Conservation (phyloP, 2,113 vertebrate genomes). For the Formicarius rufipectus region DNA sequence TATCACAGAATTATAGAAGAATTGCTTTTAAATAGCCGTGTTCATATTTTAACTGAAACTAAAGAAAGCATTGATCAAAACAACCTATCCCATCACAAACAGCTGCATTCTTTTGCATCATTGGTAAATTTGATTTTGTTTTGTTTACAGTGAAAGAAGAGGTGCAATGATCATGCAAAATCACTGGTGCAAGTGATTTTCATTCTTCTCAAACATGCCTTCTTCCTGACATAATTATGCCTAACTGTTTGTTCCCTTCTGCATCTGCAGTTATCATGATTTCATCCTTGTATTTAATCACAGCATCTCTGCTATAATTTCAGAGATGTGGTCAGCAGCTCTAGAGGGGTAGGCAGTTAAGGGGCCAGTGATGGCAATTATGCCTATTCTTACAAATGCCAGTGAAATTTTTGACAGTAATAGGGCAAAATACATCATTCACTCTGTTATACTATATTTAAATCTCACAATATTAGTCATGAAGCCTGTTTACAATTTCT, state of each 20-base stretch:
- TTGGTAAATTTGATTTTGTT: constrained; percentile 15
- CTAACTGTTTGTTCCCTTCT: background rate
- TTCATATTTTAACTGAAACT: background rate
- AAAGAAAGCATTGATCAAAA: background rate
- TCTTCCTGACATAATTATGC: constrained; percentile 8
- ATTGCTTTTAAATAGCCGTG: background rate
- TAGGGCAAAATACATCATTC: background rate
- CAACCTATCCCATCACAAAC: background rate
- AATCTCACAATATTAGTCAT: background rate
- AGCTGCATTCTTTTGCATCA: constrained; percentile 30
- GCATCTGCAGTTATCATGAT: background rate
- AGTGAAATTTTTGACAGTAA: background rate
- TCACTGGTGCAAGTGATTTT: background rate
- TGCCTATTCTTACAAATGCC: background rate
- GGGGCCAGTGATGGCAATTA: background rate
- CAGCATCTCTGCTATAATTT: background rate
- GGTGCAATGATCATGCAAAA: background rate
- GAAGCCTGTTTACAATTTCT: background rate
- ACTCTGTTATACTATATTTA: background rate
- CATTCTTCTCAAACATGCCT: constrained; percentile 3
- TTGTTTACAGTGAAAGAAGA: constrained; percentile 12
- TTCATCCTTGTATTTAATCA: background rate
- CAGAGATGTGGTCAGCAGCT: background rate
- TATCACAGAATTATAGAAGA: background rate
- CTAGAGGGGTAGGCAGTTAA: background rate